These are phyloP conservation scores for Cyanoramphus novaezelandiae DNA, from an alignment of 2,113 vertebrate genomes.

Conservation along the genomic window DNA sequence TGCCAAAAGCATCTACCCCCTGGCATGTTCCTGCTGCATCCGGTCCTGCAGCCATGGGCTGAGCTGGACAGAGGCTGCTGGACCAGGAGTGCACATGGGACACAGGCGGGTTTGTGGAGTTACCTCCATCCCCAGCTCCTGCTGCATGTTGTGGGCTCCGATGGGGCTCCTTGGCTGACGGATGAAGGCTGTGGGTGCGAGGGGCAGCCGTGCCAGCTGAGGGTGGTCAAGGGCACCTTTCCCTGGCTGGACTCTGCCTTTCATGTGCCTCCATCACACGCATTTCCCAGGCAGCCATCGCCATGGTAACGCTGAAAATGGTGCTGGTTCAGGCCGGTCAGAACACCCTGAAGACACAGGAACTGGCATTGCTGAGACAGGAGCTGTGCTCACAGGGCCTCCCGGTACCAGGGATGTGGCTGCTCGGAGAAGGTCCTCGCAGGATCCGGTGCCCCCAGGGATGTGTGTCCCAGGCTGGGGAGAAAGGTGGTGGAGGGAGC, in stretches of 20 bases:
- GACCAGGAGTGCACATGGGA: accelerated
- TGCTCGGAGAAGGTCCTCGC: not conserved
- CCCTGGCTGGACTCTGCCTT: not conserved
- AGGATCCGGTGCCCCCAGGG: not conserved
- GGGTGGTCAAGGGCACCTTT: not conserved
- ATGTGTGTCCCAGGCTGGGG: not conserved
- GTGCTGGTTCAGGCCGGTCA: not conserved
- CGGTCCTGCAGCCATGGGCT: not conserved
- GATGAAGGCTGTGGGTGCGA: not conserved
- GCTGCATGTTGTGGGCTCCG: accelerated
- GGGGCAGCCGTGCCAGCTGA: accelerated
- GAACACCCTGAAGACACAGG: not conserved
- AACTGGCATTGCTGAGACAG: not conserved
- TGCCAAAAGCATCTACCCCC: not conserved
- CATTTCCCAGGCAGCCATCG: not conserved
- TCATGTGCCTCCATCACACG: not conserved
- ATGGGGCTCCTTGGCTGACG: accelerated
- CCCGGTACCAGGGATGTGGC: accelerated
- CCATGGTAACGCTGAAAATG: constrained; percentile 43
- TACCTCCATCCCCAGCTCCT: not conserved
- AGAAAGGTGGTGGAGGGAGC: not conserved
- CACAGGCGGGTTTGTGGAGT: not conserved
- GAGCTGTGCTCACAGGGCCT: not conserved
- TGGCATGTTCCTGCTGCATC: accelerated
- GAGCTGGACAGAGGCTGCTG: not conserved